Evolutionary conservation across 2,797 vertebrate genomes (phyloP).

Genomic region (Tympanoctomys barrerae): DNA sequence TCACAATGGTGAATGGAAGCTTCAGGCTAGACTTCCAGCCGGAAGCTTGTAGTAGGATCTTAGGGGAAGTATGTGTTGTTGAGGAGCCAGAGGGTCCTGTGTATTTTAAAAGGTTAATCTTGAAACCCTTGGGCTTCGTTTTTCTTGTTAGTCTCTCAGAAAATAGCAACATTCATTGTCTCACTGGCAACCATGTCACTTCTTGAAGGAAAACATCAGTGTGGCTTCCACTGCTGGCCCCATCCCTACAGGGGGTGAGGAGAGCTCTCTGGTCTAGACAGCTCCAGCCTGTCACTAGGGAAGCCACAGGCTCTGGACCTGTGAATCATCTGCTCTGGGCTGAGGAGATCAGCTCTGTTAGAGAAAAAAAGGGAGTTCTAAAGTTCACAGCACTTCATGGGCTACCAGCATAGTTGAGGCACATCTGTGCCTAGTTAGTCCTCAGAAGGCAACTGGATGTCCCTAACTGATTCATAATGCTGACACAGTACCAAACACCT

Average conservation of each 20-base stretch:
- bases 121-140: not conserved
- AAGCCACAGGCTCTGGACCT: not conserved
- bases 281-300: not conserved
- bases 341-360: not conserved
- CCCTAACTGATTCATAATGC: not conserved
- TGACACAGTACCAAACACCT: not conserved
- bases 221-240: not conserved
- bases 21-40: not conserved
- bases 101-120: not conserved
- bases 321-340: not conserved
- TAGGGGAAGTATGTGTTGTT: not conserved
- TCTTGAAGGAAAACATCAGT: constrained; percentile 1
- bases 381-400: not conserved
- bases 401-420: not conserved
- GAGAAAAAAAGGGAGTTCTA: not conserved
- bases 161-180: not conserved
- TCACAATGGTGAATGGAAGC: not conserved
- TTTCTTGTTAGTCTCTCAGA: not conserved
- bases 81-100: not conserved
- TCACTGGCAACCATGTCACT: not conserved
- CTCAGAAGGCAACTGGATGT: not conserved
- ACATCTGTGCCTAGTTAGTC: not conserved
- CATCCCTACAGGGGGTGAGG: not conserved
- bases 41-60: not conserved
- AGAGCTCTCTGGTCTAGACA: not conserved